Conservation (phyloP, 2,888 invertebrate species). For the Drosophila leonis region DNA sequence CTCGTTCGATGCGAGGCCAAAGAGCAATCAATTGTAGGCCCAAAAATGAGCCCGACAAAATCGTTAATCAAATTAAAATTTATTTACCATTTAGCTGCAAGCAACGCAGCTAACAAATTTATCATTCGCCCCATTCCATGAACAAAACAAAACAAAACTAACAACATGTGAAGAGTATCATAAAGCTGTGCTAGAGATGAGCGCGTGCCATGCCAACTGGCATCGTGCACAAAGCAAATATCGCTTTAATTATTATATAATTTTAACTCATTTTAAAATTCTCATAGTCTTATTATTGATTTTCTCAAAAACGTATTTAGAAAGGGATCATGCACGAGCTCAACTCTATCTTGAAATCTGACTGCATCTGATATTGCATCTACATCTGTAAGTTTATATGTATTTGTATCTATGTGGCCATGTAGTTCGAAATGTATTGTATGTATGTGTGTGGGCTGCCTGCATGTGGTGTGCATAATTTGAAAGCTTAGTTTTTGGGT, state of each 20-base stretch:
- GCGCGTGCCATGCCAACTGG: background rate
- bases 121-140: slow-evolving; percentile 32
- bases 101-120: slow-evolving; percentile 52
- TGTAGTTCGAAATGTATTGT: slow-evolving; percentile 7
- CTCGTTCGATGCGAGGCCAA: slow-evolving; percentile 9
- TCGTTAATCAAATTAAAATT: slow-evolving; percentile 77
- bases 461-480: slow-evolving; percentile 66
- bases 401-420: slow-evolving; percentile 8
- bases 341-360: background rate
- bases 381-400: slow-evolving; percentile 14
- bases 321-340: background rate
- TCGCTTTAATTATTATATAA: background rate
- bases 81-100: slow-evolving; percentile 53
- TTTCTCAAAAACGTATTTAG: background rate
- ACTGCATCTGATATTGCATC: slow-evolving; percentile 12
- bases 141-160: slow-evolving; percentile 23
- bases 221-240: background rate
- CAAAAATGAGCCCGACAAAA: slow-evolving; percentile 49
- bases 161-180: slow-evolving; percentile 37
- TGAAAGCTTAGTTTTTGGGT: slow-evolving; percentile 57
- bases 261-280: background rate
- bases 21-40: slow-evolving; percentile 54
- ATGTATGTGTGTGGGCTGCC: slow-evolving; percentile 24
- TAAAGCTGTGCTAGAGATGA: slow-evolving; percentile 3
- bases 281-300: background rate